Conservation (phyloP, 2,797 vertebrate species). For the Pseudomugil gertrudae region DNA sequence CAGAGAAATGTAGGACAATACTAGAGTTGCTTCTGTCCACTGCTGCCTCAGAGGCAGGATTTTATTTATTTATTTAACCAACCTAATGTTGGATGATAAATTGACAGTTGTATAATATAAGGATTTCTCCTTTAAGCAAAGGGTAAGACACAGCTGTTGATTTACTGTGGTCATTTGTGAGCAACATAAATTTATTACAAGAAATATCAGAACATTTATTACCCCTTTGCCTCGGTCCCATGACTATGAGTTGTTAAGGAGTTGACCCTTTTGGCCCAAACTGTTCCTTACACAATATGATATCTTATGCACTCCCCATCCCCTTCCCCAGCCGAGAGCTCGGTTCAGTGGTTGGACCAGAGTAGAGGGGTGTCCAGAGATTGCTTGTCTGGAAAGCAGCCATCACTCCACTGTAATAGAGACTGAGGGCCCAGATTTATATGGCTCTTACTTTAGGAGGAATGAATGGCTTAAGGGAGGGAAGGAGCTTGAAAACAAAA, state of each 20-base stretch:
- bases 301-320: constrained; percentile 56
- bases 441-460: constrained; percentile 63
- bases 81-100: constrained; percentile 56
- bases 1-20: constrained; percentile 58
- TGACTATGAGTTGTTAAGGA: constrained; percentile 32
- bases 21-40: constrained; percentile 44
- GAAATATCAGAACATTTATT: constrained; percentile 33
- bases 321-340: constrained; percentile 38
- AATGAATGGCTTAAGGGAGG: constrained; percentile 55
- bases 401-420: constrained; percentile 73
- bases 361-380: constrained; percentile 67
- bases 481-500: constrained; percentile 58
- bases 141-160: constrained; percentile 15
- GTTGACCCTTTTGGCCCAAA: constrained; percentile 34
- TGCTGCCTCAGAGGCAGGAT: constrained; percentile 45
- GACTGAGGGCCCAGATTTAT: constrained; percentile 72
- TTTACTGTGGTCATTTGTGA: constrained; percentile 14
- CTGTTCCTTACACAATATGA: constrained; percentile 44
- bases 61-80: constrained; percentile 37
- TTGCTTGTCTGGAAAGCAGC: constrained; percentile 74
- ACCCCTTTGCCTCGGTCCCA: constrained; percentile 18
- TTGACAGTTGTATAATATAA: constrained; percentile 37
- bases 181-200: constrained; percentile 15
- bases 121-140: constrained; percentile 24
- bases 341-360: constrained; percentile 66